Base-by-base conservation (phyloP, 2,888 invertebrate genomes). In the Dynastes maya region DNA sequence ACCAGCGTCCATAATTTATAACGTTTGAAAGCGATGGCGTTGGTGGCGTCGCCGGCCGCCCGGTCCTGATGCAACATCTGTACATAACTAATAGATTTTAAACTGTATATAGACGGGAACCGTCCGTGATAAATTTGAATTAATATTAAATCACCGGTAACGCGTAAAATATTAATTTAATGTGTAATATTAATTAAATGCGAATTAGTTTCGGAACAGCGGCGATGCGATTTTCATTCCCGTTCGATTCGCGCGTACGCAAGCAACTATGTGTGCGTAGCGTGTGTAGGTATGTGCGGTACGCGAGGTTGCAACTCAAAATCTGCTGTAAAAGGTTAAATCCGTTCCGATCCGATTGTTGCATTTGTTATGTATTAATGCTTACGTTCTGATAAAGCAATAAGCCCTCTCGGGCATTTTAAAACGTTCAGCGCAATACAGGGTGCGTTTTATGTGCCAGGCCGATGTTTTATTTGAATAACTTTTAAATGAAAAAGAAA, bases 121-220 rank as follows among this genome's bases (percentile, higher is more conserved):
- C 45, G 22, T 37, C 55, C 55, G 58, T 72, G 72, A 77, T 77
- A 79, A 77, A 79, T 79, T 77, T 49, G 65, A 79, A 79, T 79
- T 79, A 79, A 79, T 79, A 77, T 71, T 77, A 72, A 79, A 77
- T 77, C 65, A 67, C 67, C 64, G 55, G 76, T 65, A 77, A 71
- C 72, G 77, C 64, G 22, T 70, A 76, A 77, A 79, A 72, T 77
- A 77, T 79, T 71, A 77, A 72, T 79, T 77, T 77, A 78, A 76
- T 76, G 77, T 64, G 74, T 77, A 71, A 79, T 77, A 79, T 77
- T 77, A 79, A 79, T 79, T 77, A 53, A 72, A 79, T 77, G 58
- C 70, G 61, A 61, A 77, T 67, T 71, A 71, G 63, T 76, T 76
- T 65, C 58, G 22, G 16, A 51, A 58, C 58, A 16, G 40, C 40